Conservation (phyloP, 2,113 vertebrate genomes). For the Centropus bengalensis region DNA sequence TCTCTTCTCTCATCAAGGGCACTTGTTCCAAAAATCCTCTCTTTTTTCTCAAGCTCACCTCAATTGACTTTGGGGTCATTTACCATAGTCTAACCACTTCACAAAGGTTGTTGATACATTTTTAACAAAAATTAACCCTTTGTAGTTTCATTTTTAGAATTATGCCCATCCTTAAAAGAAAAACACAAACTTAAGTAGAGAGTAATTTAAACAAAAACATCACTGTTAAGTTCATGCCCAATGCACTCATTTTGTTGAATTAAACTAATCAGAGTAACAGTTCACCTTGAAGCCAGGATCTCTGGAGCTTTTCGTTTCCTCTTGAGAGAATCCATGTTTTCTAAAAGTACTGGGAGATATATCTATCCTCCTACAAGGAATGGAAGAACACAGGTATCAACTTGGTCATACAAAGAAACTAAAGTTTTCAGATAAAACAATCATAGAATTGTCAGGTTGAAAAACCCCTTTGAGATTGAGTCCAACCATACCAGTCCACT, state of each 20-base stretch:
- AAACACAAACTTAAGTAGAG: constrained; percentile 94
- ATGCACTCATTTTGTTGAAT: constrained; percentile 79
- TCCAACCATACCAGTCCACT: too few species aligned
- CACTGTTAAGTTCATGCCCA: constrained; percentile 86
- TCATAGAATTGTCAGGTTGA: too few species aligned
- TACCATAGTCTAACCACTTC: constrained; percentile 97
- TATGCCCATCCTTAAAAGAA: constrained; percentile 94
- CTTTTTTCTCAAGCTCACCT: constrained; percentile 93
- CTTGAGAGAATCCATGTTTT: constrained; percentile 96
- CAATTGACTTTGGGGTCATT: constrained; percentile 94
- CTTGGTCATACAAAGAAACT: background rate
- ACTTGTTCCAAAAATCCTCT: constrained; percentile 97
- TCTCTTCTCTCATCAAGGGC: constrained; percentile 94
- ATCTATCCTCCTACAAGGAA: constrained; percentile 90
- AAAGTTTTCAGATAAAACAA: background rate
- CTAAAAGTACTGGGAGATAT: constrained; percentile 99
- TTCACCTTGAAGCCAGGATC: constrained; percentile 98
- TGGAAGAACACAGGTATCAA: background rate
- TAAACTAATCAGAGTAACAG: constrained; percentile 82
- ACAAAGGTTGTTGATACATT: constrained; percentile 91
- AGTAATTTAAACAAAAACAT: constrained; percentile 90
- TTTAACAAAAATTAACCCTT: constrained; percentile 96
- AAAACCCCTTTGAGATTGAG: too few species aligned
- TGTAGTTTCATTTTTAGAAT: constrained; percentile 95
- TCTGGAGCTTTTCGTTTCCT: constrained; percentile 92